Conservation (phyloP, 1,140 invertebrate genomes). For the Helicoverpa zea region DNA sequence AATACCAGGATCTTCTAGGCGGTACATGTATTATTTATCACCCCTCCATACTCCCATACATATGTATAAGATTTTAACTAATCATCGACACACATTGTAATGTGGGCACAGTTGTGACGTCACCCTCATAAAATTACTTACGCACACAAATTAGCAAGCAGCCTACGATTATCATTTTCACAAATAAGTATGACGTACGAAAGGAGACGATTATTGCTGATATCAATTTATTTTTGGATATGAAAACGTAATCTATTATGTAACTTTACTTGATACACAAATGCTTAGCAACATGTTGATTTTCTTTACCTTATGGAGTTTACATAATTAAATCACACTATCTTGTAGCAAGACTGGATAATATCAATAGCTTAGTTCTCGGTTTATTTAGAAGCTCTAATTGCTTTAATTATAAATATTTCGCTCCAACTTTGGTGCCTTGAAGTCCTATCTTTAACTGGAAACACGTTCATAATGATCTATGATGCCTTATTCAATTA, state of each 20-base stretch:
- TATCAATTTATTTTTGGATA: too few relatives aligned
- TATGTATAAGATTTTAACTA: constrained; percentile 27
- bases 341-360: too few relatives aligned
- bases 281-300: too few relatives aligned
- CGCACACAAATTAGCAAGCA: constrained; percentile 13
- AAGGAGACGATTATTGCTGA: too few relatives aligned
- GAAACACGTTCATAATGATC: neutral
- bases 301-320: too few relatives aligned
- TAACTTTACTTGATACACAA: too few relatives aligned
- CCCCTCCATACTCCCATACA: neutral
- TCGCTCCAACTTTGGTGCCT: neutral
- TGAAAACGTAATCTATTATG: too few relatives aligned
- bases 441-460: neutral
- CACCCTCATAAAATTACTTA: constrained; percentile 4
- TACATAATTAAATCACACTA: too few relatives aligned
- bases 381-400: neutral
- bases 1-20: constrained; percentile 10
- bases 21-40: constrained; percentile 2
- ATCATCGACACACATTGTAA: constrained; percentile 14
- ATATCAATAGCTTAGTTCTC: too few relatives aligned
- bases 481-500: neutral
- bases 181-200: constrained; percentile 10
- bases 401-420: neutral
- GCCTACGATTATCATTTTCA: constrained; percentile 17
- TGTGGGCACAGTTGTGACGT: constrained; percentile 27